phyloP scores from a whole-genome alignment of 30 jellyfish, hydroid and myxozoan species.

The Chironex yamaguchii region DNA sequence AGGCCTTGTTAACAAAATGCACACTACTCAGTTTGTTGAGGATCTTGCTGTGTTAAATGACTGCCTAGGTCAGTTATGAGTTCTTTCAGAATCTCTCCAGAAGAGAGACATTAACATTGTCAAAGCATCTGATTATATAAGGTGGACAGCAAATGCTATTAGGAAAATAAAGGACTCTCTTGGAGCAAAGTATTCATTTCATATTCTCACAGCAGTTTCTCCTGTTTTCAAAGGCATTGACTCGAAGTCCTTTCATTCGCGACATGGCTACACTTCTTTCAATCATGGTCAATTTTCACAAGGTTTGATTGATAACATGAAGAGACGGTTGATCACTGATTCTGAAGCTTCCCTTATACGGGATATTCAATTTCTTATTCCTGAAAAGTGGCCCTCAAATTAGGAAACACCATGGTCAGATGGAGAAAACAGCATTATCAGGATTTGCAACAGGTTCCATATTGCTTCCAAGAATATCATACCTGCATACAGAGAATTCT shows the following conservation, averaged over 20 bases:
- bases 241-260: constrained; percentile 28
- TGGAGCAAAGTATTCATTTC: constrained; percentile 52
- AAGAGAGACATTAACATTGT: constrained; percentile 14
- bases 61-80: constrained; percentile 44
- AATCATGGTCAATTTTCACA: constrained; percentile 53
- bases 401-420: constrained; percentile 48
- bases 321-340: constrained; percentile 19
- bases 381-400: constrained; percentile 50
- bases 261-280: constrained; percentile 52
- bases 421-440: constrained; percentile 59
- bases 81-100: constrained; percentile 62
- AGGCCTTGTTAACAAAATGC: constrained; percentile 45
- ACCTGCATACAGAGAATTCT: constrained; percentile 50
- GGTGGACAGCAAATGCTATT: constrained; percentile 52
- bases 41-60: constrained; percentile 43
- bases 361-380: constrained; percentile 33
- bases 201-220: constrained; percentile 40
- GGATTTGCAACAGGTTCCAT: constrained; percentile 36
- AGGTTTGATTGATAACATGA: constrained; percentile 42
- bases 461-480: constrained; percentile 16
- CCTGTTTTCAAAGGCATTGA: constrained; percentile 23
- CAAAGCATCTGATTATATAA: constrained; percentile 50
- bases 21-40: constrained; percentile 59
- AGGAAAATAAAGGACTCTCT: constrained; percentile 49
- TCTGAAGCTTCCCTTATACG: constrained; percentile 39